Evolutionary conservation across 1,140 invertebrate species (phyloP), one percentile per base, ranked within the genome.

Genomic region (Drosophila lowei): DNA sequence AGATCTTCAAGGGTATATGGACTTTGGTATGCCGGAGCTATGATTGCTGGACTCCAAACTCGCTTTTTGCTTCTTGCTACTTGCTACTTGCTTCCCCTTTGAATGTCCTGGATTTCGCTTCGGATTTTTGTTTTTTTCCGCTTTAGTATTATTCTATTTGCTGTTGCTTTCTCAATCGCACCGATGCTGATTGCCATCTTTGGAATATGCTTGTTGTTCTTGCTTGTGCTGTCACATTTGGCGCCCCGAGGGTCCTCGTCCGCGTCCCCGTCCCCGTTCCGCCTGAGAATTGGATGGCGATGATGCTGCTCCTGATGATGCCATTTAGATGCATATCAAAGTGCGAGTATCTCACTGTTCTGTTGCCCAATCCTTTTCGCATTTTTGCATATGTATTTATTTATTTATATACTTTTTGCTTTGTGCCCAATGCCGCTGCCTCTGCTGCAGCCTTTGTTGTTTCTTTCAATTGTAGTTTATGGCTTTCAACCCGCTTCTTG

Each of bases 241-340:
- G 30, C 49, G 50, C 30, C 9, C 9, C 30, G 30, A 30, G 23
- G 23, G 23, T 71, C 56, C 44, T n/a, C 57, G 56, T 64, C 42
- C 70, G 59, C 63, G 63, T 77, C 58, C 28, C 7, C 30, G 8
- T 3, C 2, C 30, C 8, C 8, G 30, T 30, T 30, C 61, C 59
- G 66, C 49, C 43, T 6, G 34, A 49, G 66, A 25, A 48, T 49
- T 34, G 53, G 53, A 11, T 16, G 49, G 49, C 38, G 42, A 65
- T 48, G 79, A 86, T 86, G 81, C 81, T 38, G 34, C 34, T 38
- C 34, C 34, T 85, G 81, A 85, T 85, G 81, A 86, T 86, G 81
- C 81, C 77, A 85, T 85, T 86, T 86, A 85, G 81, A 85, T 85
- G 73, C 81, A 85, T 85, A 85, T 85, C 81, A 81, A 86, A 86